These are phyloP conservation scores for Portevinia maculata DNA, from an alignment of 2,888 invertebrate species.

Conservation along the genomic window DNA sequence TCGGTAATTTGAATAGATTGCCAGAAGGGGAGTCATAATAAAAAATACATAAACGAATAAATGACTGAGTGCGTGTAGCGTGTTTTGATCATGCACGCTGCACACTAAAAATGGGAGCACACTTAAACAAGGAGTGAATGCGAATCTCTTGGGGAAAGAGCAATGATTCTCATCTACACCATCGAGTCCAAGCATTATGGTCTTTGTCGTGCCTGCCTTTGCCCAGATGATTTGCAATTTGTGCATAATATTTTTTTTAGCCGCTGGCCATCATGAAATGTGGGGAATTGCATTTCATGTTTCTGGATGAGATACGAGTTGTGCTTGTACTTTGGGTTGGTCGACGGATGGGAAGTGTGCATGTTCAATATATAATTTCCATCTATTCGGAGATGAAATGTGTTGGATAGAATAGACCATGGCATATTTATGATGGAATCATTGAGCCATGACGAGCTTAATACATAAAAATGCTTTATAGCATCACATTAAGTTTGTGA, in stretches of 20 bases:
- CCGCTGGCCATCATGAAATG: constrained; percentile 50
- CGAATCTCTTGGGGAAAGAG: constrained; percentile 25
- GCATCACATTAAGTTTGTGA: constrained; percentile 17
- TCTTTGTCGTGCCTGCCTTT: constrained; percentile 12
- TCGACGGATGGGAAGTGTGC: constrained; percentile 9
- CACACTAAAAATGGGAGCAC: constrained; percentile 40
- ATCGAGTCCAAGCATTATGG: constrained; percentile 12
- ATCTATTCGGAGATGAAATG: constrained; percentile 26
- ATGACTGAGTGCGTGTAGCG: constrained; percentile 58
- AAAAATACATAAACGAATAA: constrained; percentile 53
- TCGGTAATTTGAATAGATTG: constrained; percentile 72
- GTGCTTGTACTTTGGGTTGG: neutral
- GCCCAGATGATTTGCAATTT: constrained; percentile 56
- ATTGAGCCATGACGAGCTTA: constrained; percentile 2
- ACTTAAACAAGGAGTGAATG: constrained; percentile 22
- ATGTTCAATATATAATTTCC: constrained; percentile 31
- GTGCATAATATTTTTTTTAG: constrained; percentile 45
- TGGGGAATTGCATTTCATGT: constrained; percentile 47
- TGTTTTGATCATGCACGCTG: constrained; percentile 4
- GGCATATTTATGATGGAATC: constrained; percentile 24
- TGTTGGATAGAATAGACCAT: constrained; percentile 9
- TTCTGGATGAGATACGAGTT: constrained; percentile 19
- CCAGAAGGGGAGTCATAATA: constrained; percentile 60
- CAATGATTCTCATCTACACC: constrained; percentile 43
- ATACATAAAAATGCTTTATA: neutral